A percentile compares a stretch with the other conserved stretches of the same genome.
These are phyloP conservation scores for Spizaetus ornatus DNA, from an alignment of 2,113 vertebrate genomes.

Conservation along the genomic window DNA sequence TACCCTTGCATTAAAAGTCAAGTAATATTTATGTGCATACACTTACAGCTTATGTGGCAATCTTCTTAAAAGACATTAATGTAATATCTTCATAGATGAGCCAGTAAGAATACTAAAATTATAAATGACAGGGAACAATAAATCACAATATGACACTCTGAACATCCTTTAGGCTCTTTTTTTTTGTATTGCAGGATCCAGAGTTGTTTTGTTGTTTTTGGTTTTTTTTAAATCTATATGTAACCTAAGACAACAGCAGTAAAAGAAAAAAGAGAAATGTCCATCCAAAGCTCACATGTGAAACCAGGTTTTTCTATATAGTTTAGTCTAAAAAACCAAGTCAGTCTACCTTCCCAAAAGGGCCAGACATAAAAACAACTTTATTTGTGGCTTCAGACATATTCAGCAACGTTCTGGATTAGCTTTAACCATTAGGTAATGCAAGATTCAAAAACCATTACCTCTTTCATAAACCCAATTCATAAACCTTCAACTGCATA, in stretches of 20 bases:
- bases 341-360: not conserved
- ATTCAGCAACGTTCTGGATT: not conserved
- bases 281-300: not conserved
- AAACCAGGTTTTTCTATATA: slow-evolving; percentile 11
- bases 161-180: not conserved
- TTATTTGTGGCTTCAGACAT: not conserved
- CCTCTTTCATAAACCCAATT: not conserved
- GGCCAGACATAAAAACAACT: not conserved
- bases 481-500: not conserved
- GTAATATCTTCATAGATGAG: not conserved
- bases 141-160: not conserved
- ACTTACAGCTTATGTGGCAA: not conserved
- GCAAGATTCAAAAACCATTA: not conserved
- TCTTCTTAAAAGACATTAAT: not conserved
- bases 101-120: not conserved
- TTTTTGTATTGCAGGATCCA: not conserved
- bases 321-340: not conserved
- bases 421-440: not conserved
- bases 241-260: not conserved
- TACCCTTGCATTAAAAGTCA: not conserved
- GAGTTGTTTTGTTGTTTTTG: not conserved
- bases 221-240: not conserved
- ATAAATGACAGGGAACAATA: not conserved
- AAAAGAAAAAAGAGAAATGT: not conserved
- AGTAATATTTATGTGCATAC: not conserved